Base-by-base conservation (phyloP, 2,797 vertebrate genomes). In the Mallotus villosus region DNA sequence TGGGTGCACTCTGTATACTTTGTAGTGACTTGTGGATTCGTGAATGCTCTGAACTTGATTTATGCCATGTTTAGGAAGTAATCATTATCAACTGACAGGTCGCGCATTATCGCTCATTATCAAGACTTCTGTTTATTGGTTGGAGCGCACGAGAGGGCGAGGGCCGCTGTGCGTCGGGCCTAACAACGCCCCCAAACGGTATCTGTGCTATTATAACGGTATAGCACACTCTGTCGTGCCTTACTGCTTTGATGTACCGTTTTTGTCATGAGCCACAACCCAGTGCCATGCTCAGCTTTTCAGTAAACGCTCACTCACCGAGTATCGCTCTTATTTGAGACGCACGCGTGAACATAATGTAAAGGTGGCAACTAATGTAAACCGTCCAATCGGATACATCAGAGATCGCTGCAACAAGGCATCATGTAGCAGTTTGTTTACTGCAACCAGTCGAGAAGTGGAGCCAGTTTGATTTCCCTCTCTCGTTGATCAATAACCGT, bases 361-460 rank as follows among this genome's bases (percentile, higher is more conserved):
- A 29, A 67, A 61, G 53, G 58, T 60, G 21, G 24, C 21, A 22
- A 55, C 53, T 27, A 25, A 72, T n/a, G 68, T 22, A 49, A 41
- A 24, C 58, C 24, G 58, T 72, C 32, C 34, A 27, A 37, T 65
- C 63, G 58, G 37, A 60, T 70, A 25, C 37, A 53, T 53, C 34
- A 46, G 60, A 46, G 37, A 72, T 53, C 46, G 57, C 46, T 25
- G 32, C 64, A 60, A 24, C 55, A 32, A 57, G 58, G 61, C 59
- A 29, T 71, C 2, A 65, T 72, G 58, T 59, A 65, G 61, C 41
- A 49, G 27, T 74, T 37, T 63, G n/a, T n/a, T 75, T 77, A 78
- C 79, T 81, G 74, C 73, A 77, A 71, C 9, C 24, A 63, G 67
- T 69, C 55, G 53, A 68, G 78, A 72, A 78, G 67, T 70, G 34